Conservation (phyloP, 2,797 vertebrate genomes). For the Tapera naevia region DNA sequence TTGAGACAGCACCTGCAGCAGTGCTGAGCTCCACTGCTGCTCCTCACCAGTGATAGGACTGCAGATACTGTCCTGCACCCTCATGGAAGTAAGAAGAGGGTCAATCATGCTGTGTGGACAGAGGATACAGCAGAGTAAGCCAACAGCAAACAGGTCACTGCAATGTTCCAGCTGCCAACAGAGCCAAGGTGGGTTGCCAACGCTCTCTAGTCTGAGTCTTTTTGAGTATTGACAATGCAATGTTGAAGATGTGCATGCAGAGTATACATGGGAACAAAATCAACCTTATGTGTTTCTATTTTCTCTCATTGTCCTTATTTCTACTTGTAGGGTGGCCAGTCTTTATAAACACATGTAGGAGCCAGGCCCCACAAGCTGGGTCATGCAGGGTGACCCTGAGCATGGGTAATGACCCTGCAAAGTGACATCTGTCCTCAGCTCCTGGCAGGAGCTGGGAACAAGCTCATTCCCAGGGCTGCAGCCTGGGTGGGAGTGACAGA, state of each 20-base stretch:
- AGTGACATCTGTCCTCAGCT: not conserved
- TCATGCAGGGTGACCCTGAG: not conserved
- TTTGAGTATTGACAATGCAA: not conserved
- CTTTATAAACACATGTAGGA: not conserved
- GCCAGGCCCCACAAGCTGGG: not conserved
- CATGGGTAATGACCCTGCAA: not conserved
- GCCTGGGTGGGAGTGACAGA: not conserved
- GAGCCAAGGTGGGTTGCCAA: not conserved
- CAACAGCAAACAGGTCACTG: not conserved
- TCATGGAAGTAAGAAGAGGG: not conserved
- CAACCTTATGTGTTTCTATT: accelerated
- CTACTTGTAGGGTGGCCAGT: not conserved
- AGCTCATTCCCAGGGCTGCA: not conserved
- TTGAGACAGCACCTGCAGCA: not conserved
- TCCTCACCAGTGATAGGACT: not conserved
- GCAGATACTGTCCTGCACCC: not conserved
- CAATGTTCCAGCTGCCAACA: not conserved
- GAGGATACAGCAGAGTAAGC: not conserved
- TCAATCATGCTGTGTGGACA: not conserved
- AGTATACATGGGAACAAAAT: not conserved
- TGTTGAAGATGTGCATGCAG: accelerated
- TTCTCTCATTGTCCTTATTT: not conserved
- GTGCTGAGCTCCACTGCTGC: not conserved
- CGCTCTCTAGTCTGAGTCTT: not conserved
- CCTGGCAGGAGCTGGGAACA: not conserved